Percentiles rank a stretch among this genome's conserved stretches.
These are phyloP conservation scores for Phania funesta DNA, from an alignment of 2,888 invertebrate species.

Conservation along the genomic window DNA sequence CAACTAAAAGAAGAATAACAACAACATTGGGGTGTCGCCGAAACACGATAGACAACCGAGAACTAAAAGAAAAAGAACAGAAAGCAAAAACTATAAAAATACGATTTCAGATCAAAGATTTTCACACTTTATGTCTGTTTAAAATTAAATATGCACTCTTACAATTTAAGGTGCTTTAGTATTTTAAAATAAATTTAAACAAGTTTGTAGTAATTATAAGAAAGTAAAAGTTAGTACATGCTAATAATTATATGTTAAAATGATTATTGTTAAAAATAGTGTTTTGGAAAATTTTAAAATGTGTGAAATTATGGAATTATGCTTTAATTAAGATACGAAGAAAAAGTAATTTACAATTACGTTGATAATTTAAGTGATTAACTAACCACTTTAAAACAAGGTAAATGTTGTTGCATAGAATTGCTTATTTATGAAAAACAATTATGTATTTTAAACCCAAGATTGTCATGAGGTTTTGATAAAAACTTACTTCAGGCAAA, in stretches of 20 bases:
- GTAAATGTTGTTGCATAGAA: slow-evolving; percentile 30
- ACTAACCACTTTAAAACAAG: slow-evolving; percentile 44
- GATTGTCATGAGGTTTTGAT: slow-evolving; percentile 1
- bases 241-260: slow-evolving; percentile 12
- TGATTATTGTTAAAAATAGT: slow-evolving; percentile 38
- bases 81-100: slow-evolving; percentile 49
- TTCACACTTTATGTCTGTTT: slow-evolving; percentile 63
- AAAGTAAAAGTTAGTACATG: background rate
- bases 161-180: slow-evolving; percentile 43
- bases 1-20: slow-evolving; percentile 54
- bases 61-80: slow-evolving; percentile 44
- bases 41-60: slow-evolving; percentile 57
- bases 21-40: slow-evolving; percentile 64
- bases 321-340: slow-evolving; percentile 24
- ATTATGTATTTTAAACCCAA: background rate
- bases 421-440: background rate
- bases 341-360: slow-evolving; percentile 33
- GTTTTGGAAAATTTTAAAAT: slow-evolving; percentile 27
- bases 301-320: slow-evolving; percentile 39
- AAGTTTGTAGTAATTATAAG: slow-evolving; percentile 28
- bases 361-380: slow-evolving; percentile 38
- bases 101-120: slow-evolving; percentile 56
- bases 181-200: slow-evolving; percentile 38
- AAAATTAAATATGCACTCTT: slow-evolving; percentile 56
- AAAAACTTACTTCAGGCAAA: slow-evolving; percentile 15